phyloP scores from a whole-genome alignment of 2,113 vertebrate genomes.

The Diphyllodes magnificus region DNA sequence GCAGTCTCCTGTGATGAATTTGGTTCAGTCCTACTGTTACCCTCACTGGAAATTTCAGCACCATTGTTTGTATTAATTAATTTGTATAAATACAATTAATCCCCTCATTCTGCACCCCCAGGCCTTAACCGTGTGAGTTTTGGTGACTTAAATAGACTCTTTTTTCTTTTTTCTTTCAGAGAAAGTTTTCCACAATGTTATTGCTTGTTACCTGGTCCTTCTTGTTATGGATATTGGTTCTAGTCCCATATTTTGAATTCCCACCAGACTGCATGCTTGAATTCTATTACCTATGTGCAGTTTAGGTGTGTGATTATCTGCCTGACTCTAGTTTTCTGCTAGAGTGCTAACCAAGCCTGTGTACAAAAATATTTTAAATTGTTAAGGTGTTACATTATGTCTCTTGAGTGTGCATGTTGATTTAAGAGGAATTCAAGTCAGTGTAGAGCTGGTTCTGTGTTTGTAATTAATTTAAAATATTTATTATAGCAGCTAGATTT shows the following conservation, averaged over 20 bases:
- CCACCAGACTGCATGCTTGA: neutral
- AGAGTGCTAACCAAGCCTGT: neutral
- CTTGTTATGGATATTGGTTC: neutral
- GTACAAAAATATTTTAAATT: neutral
- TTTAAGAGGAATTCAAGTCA: neutral
- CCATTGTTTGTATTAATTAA: neutral
- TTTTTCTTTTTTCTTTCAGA: neutral
- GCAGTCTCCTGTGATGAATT: neutral
- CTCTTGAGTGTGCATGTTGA: neutral
- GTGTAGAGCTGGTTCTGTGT: neutral
- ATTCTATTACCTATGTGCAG: neutral
- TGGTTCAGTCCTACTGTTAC: neutral
- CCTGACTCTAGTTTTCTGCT: neutral
- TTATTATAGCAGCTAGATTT: neutral
- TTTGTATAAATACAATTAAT: neutral
- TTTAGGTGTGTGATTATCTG: neutral
- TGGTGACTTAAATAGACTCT: neutral
- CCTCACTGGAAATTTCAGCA: neutral
- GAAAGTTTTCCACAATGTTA: neutral
- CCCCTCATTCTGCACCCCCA: neutral
- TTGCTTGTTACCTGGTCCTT: neutral
- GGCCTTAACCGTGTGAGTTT: neutral
- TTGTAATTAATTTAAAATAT: conserved; percentile 20
- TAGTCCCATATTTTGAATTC: neutral
- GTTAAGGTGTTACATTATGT: neutral